Evolutionary conservation across 2,797 vertebrate genomes (phyloP), one percentile per base, ranked within the genome.

Genomic region (Florisuga fusca): DNA sequence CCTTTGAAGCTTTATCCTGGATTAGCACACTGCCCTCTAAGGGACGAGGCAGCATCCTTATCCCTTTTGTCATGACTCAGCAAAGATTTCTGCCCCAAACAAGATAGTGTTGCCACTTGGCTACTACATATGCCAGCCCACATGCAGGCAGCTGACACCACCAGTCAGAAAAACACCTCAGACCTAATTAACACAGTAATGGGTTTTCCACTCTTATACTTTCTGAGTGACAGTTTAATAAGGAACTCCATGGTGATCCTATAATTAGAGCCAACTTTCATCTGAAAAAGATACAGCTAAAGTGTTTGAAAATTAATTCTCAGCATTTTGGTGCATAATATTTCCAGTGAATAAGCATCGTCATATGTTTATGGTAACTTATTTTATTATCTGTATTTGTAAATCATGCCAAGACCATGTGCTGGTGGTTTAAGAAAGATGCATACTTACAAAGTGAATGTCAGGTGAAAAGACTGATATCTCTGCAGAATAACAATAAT

Each of bases 151-250:
- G 69, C 78, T 95, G 83, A 92, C 82, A 84, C 31, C 71, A 88
- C 62, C 62, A 94, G 76, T 45, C 63, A 55, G 54, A 74, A 96
- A 93, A 94, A 59, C 82, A 89, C 74, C 61, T 58, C 76, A 91
- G 61, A 91, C 51, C 81, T 96, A 95, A 97, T 97, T 97, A 97
- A 96, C 93, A 93, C 87, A 36, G 61, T 93, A 97, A 97, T 94
- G 81, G 55, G 27, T 91, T 97, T 96, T 96, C 93, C 89, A 79
- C 71, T 95, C 63, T 55, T 77, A 43, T 57, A 55, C 13, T 80
- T 58, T 74, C 78, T 59, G 79, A 97, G 43, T 95, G 91, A 94
- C 95, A 94, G 76, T 96, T 96, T 96, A 97, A 97, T 97, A 94
- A 97, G 94, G 62, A 95, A 38, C 61, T 84, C 87, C 84, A 80